Conservation (phyloP, 2,888 invertebrate species). For the Mechanitis mazaeus region DNA sequence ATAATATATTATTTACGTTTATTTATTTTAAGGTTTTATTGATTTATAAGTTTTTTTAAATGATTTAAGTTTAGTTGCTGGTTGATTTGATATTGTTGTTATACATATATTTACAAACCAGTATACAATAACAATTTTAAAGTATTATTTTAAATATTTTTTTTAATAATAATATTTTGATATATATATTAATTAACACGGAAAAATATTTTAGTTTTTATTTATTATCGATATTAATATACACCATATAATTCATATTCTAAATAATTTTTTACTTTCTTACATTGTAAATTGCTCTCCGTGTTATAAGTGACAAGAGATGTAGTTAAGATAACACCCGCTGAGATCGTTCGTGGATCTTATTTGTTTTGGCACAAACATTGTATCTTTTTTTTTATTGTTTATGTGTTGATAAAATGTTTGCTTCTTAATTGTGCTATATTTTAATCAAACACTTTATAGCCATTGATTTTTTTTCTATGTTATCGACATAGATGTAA, state of each 20-base stretch:
- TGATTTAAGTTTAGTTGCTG: background rate
- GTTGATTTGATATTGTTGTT: too few relatives aligned
- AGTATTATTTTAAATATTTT: too few relatives aligned
- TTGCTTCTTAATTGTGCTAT: too few relatives aligned
- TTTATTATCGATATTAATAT: slow-evolving; percentile 14
- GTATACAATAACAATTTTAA: too few relatives aligned
- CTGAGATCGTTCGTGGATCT: slow-evolving; percentile 4
- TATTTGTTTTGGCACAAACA: background rate
- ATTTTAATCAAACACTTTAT: too few relatives aligned
- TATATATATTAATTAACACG: too few relatives aligned
- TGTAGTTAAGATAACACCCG: slow-evolving; percentile 28
- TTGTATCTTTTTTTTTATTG: too few relatives aligned
- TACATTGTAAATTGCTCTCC: background rate
- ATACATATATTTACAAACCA: too few relatives aligned
- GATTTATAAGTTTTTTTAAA: background rate
- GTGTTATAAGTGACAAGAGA: slow-evolving; percentile 29
- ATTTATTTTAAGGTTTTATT: background rate
- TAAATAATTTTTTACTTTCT: background rate
- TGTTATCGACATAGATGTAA: too few relatives aligned
- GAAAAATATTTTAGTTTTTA: slow-evolving; percentile 8
- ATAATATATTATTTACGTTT: background rate
- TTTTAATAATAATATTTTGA: too few relatives aligned
- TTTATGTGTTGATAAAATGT: too few relatives aligned
- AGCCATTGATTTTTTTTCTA: too few relatives aligned
- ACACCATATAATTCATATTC: slow-evolving; percentile 1